Conservation (phyloP, 2,888 invertebrate genomes). For the Anorthoa munda region DNA sequence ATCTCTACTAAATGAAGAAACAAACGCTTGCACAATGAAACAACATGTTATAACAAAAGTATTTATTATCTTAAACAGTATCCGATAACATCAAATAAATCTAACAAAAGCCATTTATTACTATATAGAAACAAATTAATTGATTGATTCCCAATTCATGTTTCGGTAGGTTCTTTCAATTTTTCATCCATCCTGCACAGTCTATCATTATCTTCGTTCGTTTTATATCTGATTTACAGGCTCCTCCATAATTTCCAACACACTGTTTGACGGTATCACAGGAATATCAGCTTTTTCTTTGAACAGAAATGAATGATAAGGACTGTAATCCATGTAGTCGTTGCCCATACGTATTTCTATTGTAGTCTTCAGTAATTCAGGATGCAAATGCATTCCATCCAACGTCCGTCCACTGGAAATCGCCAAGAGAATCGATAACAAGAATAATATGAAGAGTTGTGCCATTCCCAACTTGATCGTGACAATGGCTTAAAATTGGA, state of each 20-base stretch:
- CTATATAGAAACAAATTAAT: neutral
- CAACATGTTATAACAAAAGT: slow-evolving; percentile 2
- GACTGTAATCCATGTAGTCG: slow-evolving; percentile 82
- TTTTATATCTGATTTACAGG: slow-evolving; percentile 4
- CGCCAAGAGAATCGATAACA: slow-evolving; percentile 69
- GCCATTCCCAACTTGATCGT: slow-evolving; percentile 73
- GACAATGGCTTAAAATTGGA: slow-evolving; percentile 53
- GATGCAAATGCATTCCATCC: slow-evolving; percentile 78
- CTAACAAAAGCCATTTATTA: neutral
- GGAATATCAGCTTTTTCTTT: slow-evolving; percentile 55
- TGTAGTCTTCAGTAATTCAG: slow-evolving; percentile 79
- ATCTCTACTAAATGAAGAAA: neutral
- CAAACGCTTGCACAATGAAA: slow-evolving; percentile 3
- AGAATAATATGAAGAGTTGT: slow-evolving; percentile 69
- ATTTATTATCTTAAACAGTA: slow-evolving; percentile 26
- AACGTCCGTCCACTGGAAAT: slow-evolving; percentile 62
- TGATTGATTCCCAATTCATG: neutral
- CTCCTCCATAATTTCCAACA: slow-evolving; percentile 21
- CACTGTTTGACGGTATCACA: slow-evolving; percentile 25
- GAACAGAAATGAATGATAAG: slow-evolving; percentile 67
- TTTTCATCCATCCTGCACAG: neutral
- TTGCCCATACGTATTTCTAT: slow-evolving; percentile 75
- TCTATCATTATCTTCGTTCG: neutral
- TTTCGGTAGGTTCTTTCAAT: neutral
- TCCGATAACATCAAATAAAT: neutral